Percentiles rank a stretch among this genome's conserved stretches.
These are phyloP conservation scores for Phylloscopus trochilus DNA, from an alignment of 2,113 vertebrate genomes.

Conservation along the genomic window DNA sequence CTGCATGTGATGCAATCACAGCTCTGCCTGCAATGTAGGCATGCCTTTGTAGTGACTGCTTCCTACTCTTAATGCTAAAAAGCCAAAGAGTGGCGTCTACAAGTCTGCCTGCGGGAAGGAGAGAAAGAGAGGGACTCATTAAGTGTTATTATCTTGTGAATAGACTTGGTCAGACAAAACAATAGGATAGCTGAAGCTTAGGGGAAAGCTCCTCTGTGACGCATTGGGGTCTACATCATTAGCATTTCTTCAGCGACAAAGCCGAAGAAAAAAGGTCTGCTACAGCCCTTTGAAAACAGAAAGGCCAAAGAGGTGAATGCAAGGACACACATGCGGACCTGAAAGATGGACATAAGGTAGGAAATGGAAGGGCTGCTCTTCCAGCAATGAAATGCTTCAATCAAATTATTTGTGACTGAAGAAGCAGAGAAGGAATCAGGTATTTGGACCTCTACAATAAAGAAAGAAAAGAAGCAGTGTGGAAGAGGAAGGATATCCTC, in stretches of 20 bases:
- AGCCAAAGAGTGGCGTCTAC: conserved; percentile 32
- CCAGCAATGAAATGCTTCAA: background rate
- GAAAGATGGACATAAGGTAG: background rate
- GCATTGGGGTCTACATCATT: background rate
- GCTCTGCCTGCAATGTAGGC: background rate
- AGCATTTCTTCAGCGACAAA: background rate
- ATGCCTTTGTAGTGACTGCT: conserved; percentile 42
- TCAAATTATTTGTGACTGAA: background rate
- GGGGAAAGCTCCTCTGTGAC: conserved; percentile 22
- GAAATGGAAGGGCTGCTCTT: background rate
- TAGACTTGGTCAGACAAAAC: conserved; percentile 52
- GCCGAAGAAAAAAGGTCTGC: background rate
- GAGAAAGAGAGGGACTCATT: conserved; percentile 38
- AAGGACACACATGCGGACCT: background rate
- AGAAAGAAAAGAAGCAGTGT: background rate
- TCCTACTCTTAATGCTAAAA: background rate
- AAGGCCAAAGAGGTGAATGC: background rate
- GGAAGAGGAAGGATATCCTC: background rate
- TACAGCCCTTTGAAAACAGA: background rate
- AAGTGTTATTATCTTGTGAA: conserved; percentile 59
- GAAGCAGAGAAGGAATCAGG: background rate
- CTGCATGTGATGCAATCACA: background rate
- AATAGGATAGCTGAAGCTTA: conserved; percentile 36
- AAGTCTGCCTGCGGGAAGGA: conserved; percentile 53
- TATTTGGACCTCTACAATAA: background rate